These are phyloP conservation scores for Rhamnusium bicolor DNA, from an alignment of 2,888 invertebrate genomes.

Conservation along the genomic window DNA sequence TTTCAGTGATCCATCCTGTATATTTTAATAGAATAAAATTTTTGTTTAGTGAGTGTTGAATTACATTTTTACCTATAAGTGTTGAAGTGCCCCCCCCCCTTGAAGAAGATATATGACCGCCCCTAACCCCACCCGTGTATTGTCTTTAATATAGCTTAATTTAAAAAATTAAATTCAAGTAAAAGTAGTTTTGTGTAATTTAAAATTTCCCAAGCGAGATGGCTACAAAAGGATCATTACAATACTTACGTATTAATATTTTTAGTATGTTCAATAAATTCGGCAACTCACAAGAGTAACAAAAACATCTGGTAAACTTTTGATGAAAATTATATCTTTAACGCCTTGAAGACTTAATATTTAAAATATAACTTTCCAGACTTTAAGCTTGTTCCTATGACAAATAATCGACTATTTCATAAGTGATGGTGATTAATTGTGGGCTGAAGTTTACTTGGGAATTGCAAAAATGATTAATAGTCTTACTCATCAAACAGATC, in stretches of 20 bases:
- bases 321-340: neutral
- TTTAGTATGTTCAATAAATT: neutral
- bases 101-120: no score
- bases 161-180: no score
- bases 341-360: neutral
- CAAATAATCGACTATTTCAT: slow-evolving; percentile 52
- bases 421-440: slow-evolving; percentile 52
- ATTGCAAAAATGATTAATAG: slow-evolving; percentile 65
- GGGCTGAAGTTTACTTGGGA: slow-evolving; percentile 41
- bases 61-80: no score
- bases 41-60: no score
- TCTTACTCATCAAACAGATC: slow-evolving; percentile 66
- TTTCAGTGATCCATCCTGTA: no score
- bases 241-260: neutral
- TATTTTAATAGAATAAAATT: no score
- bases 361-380: slow-evolving; percentile 24
- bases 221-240: no score
- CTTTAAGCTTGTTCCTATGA: slow-evolving; percentile 37
- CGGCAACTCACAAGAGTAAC: neutral
- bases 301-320: neutral
- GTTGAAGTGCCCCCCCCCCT: no score
- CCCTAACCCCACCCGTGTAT: no score
- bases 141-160: no score
- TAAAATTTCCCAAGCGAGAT: no score
- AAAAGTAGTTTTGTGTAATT: no score